Base-by-base conservation (phyloP, 2,888 invertebrate species). In the Patella depressa region DNA sequence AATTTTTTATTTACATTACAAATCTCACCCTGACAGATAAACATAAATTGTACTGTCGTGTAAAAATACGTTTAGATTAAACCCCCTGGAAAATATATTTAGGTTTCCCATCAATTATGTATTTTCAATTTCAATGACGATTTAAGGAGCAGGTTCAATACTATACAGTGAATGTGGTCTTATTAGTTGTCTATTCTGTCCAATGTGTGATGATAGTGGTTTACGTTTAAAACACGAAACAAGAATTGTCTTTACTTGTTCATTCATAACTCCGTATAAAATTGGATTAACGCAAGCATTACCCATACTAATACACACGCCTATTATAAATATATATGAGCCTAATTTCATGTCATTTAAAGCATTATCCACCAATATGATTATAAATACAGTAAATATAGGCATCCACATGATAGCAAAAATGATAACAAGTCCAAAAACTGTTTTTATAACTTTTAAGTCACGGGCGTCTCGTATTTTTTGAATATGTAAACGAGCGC, bases 271-370 rank as follows among this genome's bases (percentile, higher is more conserved):
- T 9, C 86, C 87, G 74, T 88, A 88, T 9, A 87, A 53, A 59
- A 88, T 82, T 2, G 88, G 88, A 76, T 88, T 88, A 4, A 88
- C 81, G 53, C 84, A 84, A 11, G 85, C 83, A 78, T 88, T 88
- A 9, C 79, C 74, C 45, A 85, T 81, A 3, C 85, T 83, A n/a
- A 86, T 54, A 65, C 81, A 80, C 24, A 84, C 34, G 9, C 85
- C 76, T 29, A 80, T 83, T 9, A 88, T 75, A 19, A 88, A 78
- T 7, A 81, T 79, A 34, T 83, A 80, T 3, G 88, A 87, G 3
- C 84, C 81, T 53, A 87, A 76, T 45, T 76, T 74, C 77, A 82
- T 83, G 0, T 77, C 75, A 11, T 81, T 78, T 0, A 59, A 70
- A 24, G 78, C 71, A 0, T 83, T 84, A 72, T 88, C 87, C 17